Conservation (phyloP, 1,140 invertebrate species). For the Drosophila azteca region DNA sequence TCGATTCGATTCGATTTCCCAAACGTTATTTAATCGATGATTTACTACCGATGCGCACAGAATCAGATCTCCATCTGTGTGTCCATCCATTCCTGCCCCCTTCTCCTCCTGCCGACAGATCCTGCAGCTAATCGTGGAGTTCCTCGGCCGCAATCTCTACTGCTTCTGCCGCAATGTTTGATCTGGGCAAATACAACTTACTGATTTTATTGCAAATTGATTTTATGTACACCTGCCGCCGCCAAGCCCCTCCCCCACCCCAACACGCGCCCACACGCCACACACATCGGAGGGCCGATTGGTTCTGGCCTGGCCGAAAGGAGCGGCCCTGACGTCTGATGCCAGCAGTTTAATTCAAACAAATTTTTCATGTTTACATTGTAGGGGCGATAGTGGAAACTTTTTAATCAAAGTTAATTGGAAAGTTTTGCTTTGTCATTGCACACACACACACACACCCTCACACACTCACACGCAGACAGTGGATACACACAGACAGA, state of each 20-base stretch:
- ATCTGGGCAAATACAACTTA: conserved; percentile 74
- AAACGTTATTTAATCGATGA: conserved; percentile 29
- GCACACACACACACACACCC: conserved; percentile 60
- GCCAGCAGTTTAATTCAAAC: conserved; percentile 71
- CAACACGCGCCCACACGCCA: conserved; percentile 22
- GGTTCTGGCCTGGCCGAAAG: conserved; percentile 4
- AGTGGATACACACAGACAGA: conserved; percentile 26
- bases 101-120: neutral
- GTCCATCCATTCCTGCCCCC: neutral
- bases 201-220: conserved; percentile 82
- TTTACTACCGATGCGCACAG: neutral
- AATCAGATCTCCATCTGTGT: neutral
- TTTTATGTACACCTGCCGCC: conserved; percentile 71
- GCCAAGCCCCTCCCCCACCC: conserved; percentile 7
- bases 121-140: conserved; percentile 23
- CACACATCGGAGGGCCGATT: neutral
- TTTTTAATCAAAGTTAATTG: conserved; percentile 82
- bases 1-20: neutral
- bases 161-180: conserved; percentile 40
- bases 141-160: neutral
- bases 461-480: too few species aligned
- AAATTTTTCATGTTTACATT: conserved; percentile 82
- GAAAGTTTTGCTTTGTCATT: conserved; percentile 82
- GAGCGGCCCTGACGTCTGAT: conserved; percentile 14
- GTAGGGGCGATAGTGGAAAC: conserved; percentile 79